Evolutionary conservation across 2,113 vertebrate genomes (phyloP).

Genomic region (Anarhynchus alexandrinus): DNA sequence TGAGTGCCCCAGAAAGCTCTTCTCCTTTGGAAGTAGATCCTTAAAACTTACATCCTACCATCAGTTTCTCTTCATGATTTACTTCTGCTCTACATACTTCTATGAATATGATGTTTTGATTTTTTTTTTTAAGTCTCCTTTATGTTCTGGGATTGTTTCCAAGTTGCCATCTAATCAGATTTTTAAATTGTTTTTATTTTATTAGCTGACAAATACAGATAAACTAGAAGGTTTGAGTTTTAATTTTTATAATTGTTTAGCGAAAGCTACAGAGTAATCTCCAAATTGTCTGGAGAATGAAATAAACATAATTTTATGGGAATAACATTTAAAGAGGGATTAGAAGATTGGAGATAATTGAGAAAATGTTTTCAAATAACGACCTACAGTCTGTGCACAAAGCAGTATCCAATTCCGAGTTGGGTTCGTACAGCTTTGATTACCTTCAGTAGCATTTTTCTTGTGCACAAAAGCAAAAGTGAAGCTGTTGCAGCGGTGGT

Average conservation of each 20-base stretch:
- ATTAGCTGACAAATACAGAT: background rate
- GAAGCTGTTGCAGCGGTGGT: accelerated
- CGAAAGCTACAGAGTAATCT: background rate
- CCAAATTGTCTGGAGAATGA: background rate
- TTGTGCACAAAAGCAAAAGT: too few relatives aligned
- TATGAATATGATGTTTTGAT: background rate
- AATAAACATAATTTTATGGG: background rate
- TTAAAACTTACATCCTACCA: background rate
- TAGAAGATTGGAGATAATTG: background rate
- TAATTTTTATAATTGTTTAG: background rate
- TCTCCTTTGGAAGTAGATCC: background rate
- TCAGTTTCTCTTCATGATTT: background rate
- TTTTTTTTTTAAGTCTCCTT: background rate
- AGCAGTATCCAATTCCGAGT: background rate
- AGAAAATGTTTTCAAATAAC: background rate
- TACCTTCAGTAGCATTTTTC: background rate
- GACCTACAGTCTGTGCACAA: background rate
- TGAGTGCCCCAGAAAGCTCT: background rate
- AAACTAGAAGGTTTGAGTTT: background rate
- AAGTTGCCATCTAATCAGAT: background rate
- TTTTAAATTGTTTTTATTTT: background rate
- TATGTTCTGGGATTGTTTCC: background rate
- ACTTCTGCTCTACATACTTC: background rate
- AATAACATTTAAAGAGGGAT: background rate
- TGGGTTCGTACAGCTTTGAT: background rate